Base-by-base conservation (phyloP, 2,888 invertebrate species). In the Hydrotaea diabolus region DNA sequence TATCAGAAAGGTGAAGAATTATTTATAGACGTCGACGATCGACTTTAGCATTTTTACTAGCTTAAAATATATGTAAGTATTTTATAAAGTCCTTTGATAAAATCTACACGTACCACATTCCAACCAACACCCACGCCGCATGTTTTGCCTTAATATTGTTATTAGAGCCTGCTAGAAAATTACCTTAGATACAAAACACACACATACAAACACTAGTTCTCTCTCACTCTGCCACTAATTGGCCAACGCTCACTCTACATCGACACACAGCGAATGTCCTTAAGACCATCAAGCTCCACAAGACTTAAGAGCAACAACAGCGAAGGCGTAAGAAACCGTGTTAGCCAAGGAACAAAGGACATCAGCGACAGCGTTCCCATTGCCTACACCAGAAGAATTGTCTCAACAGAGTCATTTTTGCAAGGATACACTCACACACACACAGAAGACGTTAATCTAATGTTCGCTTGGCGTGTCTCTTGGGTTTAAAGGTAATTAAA, bases 401-500 rank as follows among this genome's bases (percentile, higher is more conserved):
- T 69, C 79, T 46, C 64, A 13, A 46, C 66, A 59, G 73, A 71
- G 46, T 21, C 11, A 72, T 57, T 74, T 77, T 80, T 73, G 21
- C 75, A 80, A 74, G 43, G 59, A 11, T 62, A 77, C n/a, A n/a
- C n/a, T n/a, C n/a, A n/a, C n/a, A n/a, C n/a, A n/a, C n/a, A n/a
- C n/a, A n/a, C 59, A 55, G 9, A 64, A 59, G 71, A 46, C 62
- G 80, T 81, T 76, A 72, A 59, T 78, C 66, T 66, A 78, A 84
- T 73, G 62, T 66, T 46, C 75, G 55, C 62, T 77, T 80, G 74
- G 71, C 62, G 74, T 80, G 80, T 77, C 72, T 62, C 64, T 26
- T 36, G 71, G 74, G 71, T 64, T 75, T 59, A 72, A 73, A 73
- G 75, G 66, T 81, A 81, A 84, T 84, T 84, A 81, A 66, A 66